Evolutionary conservation across 2,888 invertebrate species (phyloP), one percentile per base, ranked within the genome.

Genomic region (Yponomeuta plumbellus): DNA sequence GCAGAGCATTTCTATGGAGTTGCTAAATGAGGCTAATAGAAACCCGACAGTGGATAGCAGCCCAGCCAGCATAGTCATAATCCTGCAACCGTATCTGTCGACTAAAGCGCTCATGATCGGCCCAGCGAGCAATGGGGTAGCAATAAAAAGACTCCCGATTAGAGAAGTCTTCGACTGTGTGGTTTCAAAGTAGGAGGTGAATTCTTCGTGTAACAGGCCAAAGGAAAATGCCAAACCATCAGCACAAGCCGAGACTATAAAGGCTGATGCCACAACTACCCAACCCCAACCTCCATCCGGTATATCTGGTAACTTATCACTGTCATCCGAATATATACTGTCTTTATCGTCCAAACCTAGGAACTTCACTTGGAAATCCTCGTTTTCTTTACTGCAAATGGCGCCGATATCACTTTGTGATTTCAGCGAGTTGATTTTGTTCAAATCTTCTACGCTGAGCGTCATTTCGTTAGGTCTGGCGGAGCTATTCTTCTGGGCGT

Each of bases 181-280:
- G 39, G 95, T 95, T 20, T 93, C 92, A 78, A 97, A 98, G 75
- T 95, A 94, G 11, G 92, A 84, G 21, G 96, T 91, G 74, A 98
- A 94, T 77, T 97, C 95, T 17, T 96, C 94, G 78, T 96, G 97
- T 13, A 98, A 89, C 11, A 98, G 91, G 0, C 98, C 98, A 78
- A 98, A 98, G 0, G 97, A 97, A 81, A 98, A 97, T 11, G 97
- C 96, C 61, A 98, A 92, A 0, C 98, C 98, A 80, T 98, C 98
- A 56, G 97, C 97, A 67, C 98, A 95, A 72, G 97, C 93, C 57
- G 97, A 96, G n/a, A 97, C 94, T 26, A 97, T 80, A 71, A 98
- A 94, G 0, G 97, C 96, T 6, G 97, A 94, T 13, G 94, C 86
- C 0, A 98, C 98, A 0, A 98, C 95, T 40, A 97, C 93, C 97